Conservation (phyloP, 2,113 vertebrate genomes). For the Syngnathoides biaculeatus region DNA sequence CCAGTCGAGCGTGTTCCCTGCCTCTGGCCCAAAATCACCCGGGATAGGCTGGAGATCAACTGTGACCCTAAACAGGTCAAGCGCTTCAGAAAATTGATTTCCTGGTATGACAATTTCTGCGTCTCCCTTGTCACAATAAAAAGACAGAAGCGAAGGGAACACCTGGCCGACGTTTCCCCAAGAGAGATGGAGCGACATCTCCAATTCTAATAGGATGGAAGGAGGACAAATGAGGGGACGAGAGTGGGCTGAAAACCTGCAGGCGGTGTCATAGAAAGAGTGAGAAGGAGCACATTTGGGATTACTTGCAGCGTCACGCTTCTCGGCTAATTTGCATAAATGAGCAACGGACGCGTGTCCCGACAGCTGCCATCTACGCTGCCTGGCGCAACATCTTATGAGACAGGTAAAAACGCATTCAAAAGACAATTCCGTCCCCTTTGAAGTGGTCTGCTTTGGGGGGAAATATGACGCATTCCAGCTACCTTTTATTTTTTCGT, state of each 20-base stretch:
- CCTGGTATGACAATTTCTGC: background rate
- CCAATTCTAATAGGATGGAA: conserved; percentile 50
- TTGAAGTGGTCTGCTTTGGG: background rate
- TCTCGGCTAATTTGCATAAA: conserved; percentile 57
- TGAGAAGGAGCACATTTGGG: conserved; percentile 9
- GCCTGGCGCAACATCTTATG: conserved; percentile 14
- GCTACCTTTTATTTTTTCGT: background rate
- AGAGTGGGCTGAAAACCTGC: conserved; percentile 30
- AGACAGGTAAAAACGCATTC: conserved; percentile 6
- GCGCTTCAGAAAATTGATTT: background rate
- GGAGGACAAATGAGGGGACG: conserved; percentile 39
- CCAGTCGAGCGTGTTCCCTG: background rate
- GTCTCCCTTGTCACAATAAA: background rate
- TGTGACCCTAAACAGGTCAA: background rate
- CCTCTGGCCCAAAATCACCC: background rate
- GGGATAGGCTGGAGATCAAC: background rate
- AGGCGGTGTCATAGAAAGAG: conserved; percentile 25
- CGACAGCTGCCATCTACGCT: conserved; percentile 51
- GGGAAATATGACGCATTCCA: conserved; percentile 4
- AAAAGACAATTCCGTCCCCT: conserved; percentile 6
- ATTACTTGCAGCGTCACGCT: conserved; percentile 48
- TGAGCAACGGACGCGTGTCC: conserved; percentile 63
- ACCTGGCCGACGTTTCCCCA: conserved; percentile 52
- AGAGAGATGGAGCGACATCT: conserved; percentile 46
- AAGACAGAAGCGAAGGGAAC: conserved; percentile 45